Evolutionary conservation across 2,113 vertebrate genomes (phyloP), one percentile per base, ranked within the genome.

Genomic region (Mastomys coucha): DNA sequence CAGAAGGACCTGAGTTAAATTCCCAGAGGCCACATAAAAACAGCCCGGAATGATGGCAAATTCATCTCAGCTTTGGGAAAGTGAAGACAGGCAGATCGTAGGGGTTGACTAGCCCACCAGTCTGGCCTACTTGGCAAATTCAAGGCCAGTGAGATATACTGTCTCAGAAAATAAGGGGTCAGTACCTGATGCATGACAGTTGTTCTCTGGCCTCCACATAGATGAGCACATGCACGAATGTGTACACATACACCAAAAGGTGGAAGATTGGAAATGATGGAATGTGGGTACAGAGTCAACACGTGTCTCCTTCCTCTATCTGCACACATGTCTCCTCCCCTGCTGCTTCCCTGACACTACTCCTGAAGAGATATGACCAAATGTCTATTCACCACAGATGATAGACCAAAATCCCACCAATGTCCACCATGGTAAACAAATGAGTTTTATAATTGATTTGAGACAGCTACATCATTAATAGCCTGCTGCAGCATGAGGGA

Each of bases 271-370:
- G 63, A 88, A 60, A 22, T 39, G 53, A 26, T 56, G 19, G 33
- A 39, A 69, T 28, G 33, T 76, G 7, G 33, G 75, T 72, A 0
- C 2, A 73, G 39, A 88, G 7, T 28, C 49, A 77, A 11, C 28
- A 45, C 65, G 2, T 7, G 0, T 28, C 82, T 12, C 0, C 4
- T 31, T 42, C 31, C 51, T 12, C 6, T 1, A 0, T 26, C 60
- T 31, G 42, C 17, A 3, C 8, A 16, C 39, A 8, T 63, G 10
- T 60, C 31, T 16, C 63, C 6, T 31, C 16, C 22, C 17, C 42
- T 20, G 7, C 42, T 20, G 22, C 26, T 16, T 49, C n/a, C 14
- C 22, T 63, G 58, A 65, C 58, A 85, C 26, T 45, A 63, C n/a
- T 82, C n/a, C 56, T 63, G 81, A n/a, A n/a, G 56, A 60, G 12